Evolutionary conservation across 1,140 invertebrate genomes (phyloP), one percentile per base, ranked within the genome.

Genomic region (Bombus confusus): DNA sequence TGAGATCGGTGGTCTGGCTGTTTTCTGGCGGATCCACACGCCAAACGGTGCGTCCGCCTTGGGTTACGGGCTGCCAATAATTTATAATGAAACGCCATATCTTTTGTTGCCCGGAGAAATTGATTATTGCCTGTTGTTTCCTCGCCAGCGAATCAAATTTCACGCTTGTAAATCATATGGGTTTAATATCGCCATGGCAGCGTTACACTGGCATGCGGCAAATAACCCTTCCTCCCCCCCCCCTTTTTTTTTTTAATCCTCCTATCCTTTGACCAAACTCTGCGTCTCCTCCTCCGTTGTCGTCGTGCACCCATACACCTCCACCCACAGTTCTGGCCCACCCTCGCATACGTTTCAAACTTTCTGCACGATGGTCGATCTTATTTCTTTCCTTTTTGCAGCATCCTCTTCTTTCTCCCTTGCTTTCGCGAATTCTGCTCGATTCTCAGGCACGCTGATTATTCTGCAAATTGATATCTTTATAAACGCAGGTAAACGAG

Each of bases 161-260:
- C 90, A 89, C 90, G 85, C 90, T 91, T 91, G 89, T 91, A 91
- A 91, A 91, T 91, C 90, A 91, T 78, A 78, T 62, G 79, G 80
- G 75, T 91, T 91, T 91, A 91, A 91, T 91, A 91, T 89, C 87
- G 89, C 81, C 71, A 77, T 73, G 52, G 62, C 78, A 57, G 82
- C 64, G 85, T 72, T 86, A 37, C 89, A 85, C 57, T 77, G 77
- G 72, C 80, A 39, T 66, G 80, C 82, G 80, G 66, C 89, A 86
- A 91, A 89, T 86, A 87, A 87, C 64, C 80, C 75, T 47, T 39
- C 37, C 13, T 6, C n/a, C 3, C n/a, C 4, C 3, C 4, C 2
- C 22, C 25, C 25, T 47, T 43, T 59, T 28, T 22, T 66, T 76
- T 77, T 77, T 80, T 77, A 18, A 15, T 22, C 39, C 76, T 91